A percentile compares a stretch with the other conserved stretches of the same genome.
Conservation (phyloP, 2,113 vertebrate species). For the Mormyrus iriodes region DNA sequence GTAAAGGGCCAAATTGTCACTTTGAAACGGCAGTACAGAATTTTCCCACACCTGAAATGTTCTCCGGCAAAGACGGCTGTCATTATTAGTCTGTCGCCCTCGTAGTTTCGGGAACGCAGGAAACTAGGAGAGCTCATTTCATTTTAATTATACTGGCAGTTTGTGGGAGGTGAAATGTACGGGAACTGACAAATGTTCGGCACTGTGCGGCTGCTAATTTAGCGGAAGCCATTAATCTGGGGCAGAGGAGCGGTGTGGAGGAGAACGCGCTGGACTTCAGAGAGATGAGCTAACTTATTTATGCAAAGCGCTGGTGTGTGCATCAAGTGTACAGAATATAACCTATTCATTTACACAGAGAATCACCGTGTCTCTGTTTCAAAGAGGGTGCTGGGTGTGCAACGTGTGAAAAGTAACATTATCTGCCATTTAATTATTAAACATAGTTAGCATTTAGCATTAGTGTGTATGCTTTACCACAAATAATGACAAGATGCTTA, state of each 20-base stretch:
- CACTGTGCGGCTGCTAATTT: constrained; percentile 56
- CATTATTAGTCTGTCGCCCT: background rate
- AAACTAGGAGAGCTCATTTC: constrained; percentile 20
- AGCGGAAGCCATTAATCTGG: constrained; percentile 58
- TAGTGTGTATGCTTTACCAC: background rate
- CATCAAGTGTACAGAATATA: background rate
- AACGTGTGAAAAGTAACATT: background rate
- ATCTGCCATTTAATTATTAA: too few relatives aligned
- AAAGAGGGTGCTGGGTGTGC: background rate
- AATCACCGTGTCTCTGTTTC: background rate
- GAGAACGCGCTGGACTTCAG: background rate
- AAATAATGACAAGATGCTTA: background rate
- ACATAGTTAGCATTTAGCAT: background rate
- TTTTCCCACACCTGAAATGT: background rate
- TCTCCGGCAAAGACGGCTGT: background rate
- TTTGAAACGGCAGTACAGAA: background rate
- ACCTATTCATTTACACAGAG: background rate
- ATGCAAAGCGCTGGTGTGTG: background rate
- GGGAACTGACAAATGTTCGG: constrained; percentile 58
- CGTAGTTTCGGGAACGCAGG: background rate
- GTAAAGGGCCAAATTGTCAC: background rate
- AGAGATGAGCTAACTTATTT: background rate
- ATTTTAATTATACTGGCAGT: constrained; percentile 62
- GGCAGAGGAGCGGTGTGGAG: constrained; percentile 34
- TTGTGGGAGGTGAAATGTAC: constrained; percentile 56